Base-by-base conservation (phyloP, 1,140 invertebrate species). In the Polypedilum vanderplanki region DNA sequence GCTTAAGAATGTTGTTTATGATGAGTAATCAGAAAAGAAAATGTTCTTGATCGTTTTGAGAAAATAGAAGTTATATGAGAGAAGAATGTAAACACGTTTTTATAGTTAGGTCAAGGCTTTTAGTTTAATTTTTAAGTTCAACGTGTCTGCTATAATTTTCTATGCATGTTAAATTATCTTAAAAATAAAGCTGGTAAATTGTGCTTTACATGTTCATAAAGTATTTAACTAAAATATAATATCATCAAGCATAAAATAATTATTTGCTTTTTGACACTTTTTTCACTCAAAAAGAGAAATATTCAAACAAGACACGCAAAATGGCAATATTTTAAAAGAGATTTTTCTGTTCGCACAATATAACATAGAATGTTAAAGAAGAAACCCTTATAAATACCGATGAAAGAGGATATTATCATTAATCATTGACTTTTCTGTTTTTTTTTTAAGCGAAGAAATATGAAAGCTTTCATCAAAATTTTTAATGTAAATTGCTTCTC, bases 21-120 rank as follows among this genome's bases (percentile, higher is more conserved):
- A 70, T 70, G 65, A 70, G 20, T 70, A 70, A 70, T 70, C 65
- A 70, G 46, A 57, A 57, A 57, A 57, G 46, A 57, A 46, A 46
- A n/a, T 57, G 4, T 46, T 46, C 41, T 10, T 46, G 41, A 8
- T 46, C 41, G 7, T 46, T 46, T 46, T 46, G 41, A 46, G n/a
- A n/a, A n/a, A n/a, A n/a, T n/a, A n/a, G n/a, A n/a, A n/a, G n/a
- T n/a, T n/a, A 46, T 57, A 57, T 57, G 46, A n/a, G 3, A 57
- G 12, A 57, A 57, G 15, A 5, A 33, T 33, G 10, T 57, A 12
- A 57, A 57, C 12, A 57, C 4, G 12, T n/a, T 57, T 4, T 57
- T 1, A 7, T 46, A 46, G 8, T 15, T 4, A n/a, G 46, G 46
- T 57, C 46, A 15, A n/a, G 12, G 46, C 46, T 12, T 57, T n/a